Conservation (phyloP, 2,113 vertebrate species). For the Nesoenas mayeri region DNA sequence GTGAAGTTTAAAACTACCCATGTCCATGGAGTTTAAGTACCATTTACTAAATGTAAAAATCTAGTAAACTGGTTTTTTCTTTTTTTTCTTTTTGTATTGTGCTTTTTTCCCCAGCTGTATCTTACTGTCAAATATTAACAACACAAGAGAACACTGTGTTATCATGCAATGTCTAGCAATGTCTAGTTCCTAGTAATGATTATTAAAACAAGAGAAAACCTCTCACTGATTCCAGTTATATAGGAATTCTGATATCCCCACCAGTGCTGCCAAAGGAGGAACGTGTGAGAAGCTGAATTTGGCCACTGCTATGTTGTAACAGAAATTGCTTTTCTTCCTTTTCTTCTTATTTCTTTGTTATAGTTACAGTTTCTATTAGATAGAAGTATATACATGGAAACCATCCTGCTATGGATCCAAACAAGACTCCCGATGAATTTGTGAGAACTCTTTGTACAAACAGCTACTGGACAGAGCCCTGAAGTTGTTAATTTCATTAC, state of each 20-base stretch:
- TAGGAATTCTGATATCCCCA: not conserved
- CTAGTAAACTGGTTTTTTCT: slow-evolving; percentile 43
- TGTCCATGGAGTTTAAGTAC: slow-evolving; percentile 59
- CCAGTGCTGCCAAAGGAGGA: not conserved
- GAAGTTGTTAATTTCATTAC: not conserved
- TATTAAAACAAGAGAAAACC: not conserved
- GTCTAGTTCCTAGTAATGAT: not conserved
- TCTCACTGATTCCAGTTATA: not conserved
- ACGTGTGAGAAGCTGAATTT: not conserved
- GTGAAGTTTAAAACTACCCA: slow-evolving; percentile 62
- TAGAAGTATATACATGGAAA: not conserved
- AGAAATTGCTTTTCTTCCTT: not conserved
- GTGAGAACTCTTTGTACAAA: not conserved
- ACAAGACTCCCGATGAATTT: not conserved
- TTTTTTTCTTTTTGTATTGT: slow-evolving; percentile 53
- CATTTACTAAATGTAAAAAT: slow-evolving; percentile 73
- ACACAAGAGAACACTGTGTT: not conserved
- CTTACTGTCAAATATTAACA: not conserved
- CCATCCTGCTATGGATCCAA: not conserved
- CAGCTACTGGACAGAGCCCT: not conserved
- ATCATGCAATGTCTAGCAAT: not conserved
- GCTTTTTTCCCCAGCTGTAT: not conserved
- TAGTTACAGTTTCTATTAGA: not conserved
- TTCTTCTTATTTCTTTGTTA: not conserved
- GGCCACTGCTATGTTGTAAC: not conserved